Base-by-base conservation (phyloP, 2,888 invertebrate species). In the Sinohyriopsis cumingii region DNA sequence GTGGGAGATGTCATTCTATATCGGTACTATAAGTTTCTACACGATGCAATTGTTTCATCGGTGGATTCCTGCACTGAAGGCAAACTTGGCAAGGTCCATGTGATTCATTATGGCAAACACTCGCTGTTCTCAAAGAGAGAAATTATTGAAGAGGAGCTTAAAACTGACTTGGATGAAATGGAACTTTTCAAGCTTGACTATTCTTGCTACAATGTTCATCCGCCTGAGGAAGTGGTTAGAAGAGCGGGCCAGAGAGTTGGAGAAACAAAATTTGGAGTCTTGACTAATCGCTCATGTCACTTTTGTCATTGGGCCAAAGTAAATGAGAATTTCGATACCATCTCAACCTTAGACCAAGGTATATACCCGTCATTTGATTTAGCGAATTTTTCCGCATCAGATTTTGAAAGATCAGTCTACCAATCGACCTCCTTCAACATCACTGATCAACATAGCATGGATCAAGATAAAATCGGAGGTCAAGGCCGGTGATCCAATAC, bases 261-360 rank as follows among this genome's bases (percentile, higher is more conserved):
- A 2, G 74, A 74, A 59, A 71, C 62, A 15, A 74, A 74, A 54
- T 74, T 63, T 56, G 66, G 71, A 6, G 15, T 71, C 3, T 53
- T 65, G 20, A 67, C 71, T 2, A 68, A 71, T 55, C 70, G 74
- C 19, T 68, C 71, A 4, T 62, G 68, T 22, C 71, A 74, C 60
- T 74, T 74, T 53, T 74, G 74, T 53, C 68, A 74, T 45, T 74
- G 74, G 74, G 74, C 71, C 22, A 74, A 71, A 57, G 45, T 74
- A 22, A 61, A 65, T 33, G 55, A 65, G 24, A 55, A 63, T 19
- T 59, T 54, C 5, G 55, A 56, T 7, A 57, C 20, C 7, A 18
- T 33, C 1, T n/a, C 5, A 6, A 24, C n/a, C 12, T 4, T 20
- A 15, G 62, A 22, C 12, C 55, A 62, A 55, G 18, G 33, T 3